Evolutionary conservation across 2,113 vertebrate genomes (phyloP).

Genomic region (Hippoglossus stenolepis): DNA sequence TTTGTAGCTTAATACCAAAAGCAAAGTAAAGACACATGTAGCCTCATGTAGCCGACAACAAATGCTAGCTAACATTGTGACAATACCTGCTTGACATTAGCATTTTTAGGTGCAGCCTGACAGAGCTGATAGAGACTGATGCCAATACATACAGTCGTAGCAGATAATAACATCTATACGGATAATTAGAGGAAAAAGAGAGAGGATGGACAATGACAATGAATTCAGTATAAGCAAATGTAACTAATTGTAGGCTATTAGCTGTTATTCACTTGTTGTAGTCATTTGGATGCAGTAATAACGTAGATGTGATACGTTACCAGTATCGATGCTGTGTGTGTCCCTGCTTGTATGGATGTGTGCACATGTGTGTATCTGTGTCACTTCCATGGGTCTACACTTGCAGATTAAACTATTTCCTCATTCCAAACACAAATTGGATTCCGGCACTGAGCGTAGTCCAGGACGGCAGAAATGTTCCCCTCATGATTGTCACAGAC

Average conservation of each 20-base stretch:
- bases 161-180: neutral
- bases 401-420: constrained; percentile 68
- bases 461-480: constrained; percentile 60
- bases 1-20: too few relatives aligned
- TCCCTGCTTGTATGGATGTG: neutral
- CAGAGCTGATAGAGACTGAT: neutral
- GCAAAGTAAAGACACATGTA: too few relatives aligned
- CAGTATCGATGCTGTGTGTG: constrained; percentile 24
- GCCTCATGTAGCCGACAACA: neutral
- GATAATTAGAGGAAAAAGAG: neutral
- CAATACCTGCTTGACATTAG: too few relatives aligned
- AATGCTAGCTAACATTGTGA: neutral
- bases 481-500: constrained; percentile 67
- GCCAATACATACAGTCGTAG: neutral
- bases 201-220: neutral
- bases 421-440: constrained; percentile 75
- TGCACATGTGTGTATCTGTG: constrained; percentile 14
- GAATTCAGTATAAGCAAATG: neutral
- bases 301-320: constrained; percentile 13
- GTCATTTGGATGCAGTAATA: constrained; percentile 34
- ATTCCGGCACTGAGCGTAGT: constrained; percentile 54
- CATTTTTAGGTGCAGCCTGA: too few relatives aligned
- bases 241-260: neutral
- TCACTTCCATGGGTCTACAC: constrained; percentile 51
- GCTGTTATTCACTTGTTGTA: constrained; percentile 12